Evolutionary conservation across 2,113 vertebrate species (phyloP).

Genomic region (Rousettus leschenaultii): DNA sequence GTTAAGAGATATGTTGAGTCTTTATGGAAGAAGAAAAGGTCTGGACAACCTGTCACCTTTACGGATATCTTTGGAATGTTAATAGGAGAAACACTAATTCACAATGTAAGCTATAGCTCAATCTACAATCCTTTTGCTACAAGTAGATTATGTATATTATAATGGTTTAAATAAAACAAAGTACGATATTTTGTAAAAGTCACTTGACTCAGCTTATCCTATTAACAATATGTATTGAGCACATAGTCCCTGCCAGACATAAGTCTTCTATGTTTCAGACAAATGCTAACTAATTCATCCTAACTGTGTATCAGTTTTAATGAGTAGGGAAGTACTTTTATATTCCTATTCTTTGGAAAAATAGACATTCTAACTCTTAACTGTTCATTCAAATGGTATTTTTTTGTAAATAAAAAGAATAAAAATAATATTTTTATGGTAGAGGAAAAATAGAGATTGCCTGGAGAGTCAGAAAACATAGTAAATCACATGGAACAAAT

Average conservation of each 20-base stretch:
- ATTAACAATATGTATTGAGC: background rate
- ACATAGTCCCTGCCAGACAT: background rate
- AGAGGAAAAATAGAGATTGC: background rate
- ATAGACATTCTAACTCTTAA: background rate
- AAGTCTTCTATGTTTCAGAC: background rate
- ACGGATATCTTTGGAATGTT: conserved; percentile 98
- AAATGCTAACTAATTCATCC: background rate
- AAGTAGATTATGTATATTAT: background rate
- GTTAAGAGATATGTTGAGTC: conserved; percentile 95
- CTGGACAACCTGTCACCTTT: conserved; percentile 97
- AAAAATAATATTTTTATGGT: background rate
- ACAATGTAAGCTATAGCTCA: conserved; percentile 84
- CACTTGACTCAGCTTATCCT: background rate
- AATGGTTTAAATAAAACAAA: background rate
- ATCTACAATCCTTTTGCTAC: background rate
- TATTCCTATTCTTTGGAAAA: background rate
- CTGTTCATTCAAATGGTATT: background rate
- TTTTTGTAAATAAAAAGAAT: background rate
- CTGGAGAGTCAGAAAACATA: background rate
- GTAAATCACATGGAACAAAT: background rate
- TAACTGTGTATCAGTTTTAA: background rate
- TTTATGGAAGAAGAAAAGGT: conserved; percentile 96
- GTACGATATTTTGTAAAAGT: background rate
- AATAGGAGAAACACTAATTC: conserved; percentile 97
- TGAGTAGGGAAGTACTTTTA: background rate